Percentiles rank a stretch among this genome's conserved stretches.
phyloP scores from a whole-genome alignment of 2,797 vertebrate genomes.

The Thamnophis elegans region DNA sequence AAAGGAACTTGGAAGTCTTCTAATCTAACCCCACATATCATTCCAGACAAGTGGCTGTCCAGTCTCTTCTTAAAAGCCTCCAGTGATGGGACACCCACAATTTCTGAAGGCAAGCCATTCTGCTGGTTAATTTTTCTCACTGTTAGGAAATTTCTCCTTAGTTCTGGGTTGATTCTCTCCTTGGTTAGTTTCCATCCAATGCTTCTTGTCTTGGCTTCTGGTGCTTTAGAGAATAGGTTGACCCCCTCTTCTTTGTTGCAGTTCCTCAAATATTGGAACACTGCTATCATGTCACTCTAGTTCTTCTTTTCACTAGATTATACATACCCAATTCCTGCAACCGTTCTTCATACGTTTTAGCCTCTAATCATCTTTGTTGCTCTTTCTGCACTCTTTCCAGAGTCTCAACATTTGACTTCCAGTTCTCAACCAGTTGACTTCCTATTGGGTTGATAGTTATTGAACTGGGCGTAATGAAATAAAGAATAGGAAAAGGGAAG shows the following conservation, averaged over 20 bases:
- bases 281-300: neutral
- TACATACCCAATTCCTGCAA: neutral
- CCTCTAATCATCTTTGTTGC: neutral
- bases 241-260: neutral
- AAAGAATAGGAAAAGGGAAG: slow-evolving; percentile 67
- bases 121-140: neutral
- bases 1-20: neutral
- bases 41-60: neutral
- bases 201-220: neutral
- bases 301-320: neutral
- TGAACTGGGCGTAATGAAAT: slow-evolving; percentile 79
- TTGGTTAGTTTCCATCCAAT: neutral
- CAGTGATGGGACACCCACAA: neutral
- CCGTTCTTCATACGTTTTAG: neutral
- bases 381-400: neutral
- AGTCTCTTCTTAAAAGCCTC: neutral
- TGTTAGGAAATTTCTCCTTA: neutral
- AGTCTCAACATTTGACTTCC: neutral
- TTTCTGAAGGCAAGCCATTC: neutral
- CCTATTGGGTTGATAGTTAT: slow-evolving; percentile 68
- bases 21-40: neutral
- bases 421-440: slow-evolving; percentile 56
- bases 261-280: neutral
- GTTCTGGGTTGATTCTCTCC: neutral
- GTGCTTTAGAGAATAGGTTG: neutral